Conservation (phyloP, 2,888 invertebrate species). For the Plutella xylostella region DNA sequence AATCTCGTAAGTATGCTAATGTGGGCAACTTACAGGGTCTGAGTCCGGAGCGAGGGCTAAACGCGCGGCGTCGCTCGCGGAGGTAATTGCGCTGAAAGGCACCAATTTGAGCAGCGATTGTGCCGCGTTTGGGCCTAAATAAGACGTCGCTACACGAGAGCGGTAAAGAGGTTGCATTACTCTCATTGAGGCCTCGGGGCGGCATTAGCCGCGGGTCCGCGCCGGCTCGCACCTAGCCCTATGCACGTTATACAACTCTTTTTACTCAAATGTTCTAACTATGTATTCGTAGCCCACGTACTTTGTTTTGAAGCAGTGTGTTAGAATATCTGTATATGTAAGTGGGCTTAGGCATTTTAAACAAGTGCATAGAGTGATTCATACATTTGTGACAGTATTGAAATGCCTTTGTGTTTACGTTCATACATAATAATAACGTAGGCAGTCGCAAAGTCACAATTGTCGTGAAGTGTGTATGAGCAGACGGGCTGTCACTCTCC, state of each 20-base stretch:
- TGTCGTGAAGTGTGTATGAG: too few relatives aligned
- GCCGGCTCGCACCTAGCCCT: conserved; percentile 21
- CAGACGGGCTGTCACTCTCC: too few relatives aligned
- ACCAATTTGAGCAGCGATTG: conserved; percentile 57
- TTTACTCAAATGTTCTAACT: background rate
- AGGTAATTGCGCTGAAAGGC: conserved; percentile 61
- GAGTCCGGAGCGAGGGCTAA: conserved; percentile 46
- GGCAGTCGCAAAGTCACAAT: too few relatives aligned
- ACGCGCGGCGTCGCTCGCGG: conserved; percentile 36
- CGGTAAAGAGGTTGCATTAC: conserved; percentile 61
- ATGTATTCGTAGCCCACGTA: background rate
- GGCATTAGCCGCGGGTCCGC: conserved; percentile 51
- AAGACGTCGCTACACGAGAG: conserved; percentile 57
- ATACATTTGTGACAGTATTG: too few relatives aligned
- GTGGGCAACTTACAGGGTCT: conserved; percentile 28
- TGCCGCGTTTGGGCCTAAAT: conserved; percentile 56
- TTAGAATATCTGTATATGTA: too few relatives aligned
- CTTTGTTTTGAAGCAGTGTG: too few relatives aligned
- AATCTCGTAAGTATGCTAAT: conserved; percentile 25
- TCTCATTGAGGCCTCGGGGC: conserved; percentile 55
- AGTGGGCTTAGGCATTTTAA: too few relatives aligned
- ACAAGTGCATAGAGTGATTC: too few relatives aligned
- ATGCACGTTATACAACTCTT: conserved; percentile 3
- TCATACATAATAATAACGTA: too few relatives aligned
- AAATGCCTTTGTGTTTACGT: too few relatives aligned